Evolutionary conservation across 2,888 invertebrate genomes (phyloP).

Genomic region (Fragum sueziense): DNA sequence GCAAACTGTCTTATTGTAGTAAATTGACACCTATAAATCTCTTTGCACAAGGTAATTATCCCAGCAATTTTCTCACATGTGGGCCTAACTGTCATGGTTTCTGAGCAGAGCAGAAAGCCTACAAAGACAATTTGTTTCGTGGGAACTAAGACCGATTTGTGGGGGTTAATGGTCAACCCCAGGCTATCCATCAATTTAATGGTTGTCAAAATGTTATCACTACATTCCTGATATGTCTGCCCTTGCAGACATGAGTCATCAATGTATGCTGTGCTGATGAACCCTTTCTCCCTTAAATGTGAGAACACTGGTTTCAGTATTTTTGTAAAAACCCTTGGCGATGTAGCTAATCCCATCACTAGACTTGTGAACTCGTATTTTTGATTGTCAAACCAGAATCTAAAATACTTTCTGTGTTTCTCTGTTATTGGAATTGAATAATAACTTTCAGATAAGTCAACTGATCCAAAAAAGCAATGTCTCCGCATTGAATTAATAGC

Average conservation of each 20-base stretch:
- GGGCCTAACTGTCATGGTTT: too few species aligned
- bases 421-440: conserved; percentile 34
- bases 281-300: too few species aligned
- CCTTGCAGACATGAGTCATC: conserved; percentile 50
- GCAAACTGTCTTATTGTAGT: conserved; percentile 40
- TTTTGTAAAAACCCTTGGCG: conserved; percentile 47
- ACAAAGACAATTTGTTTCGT: conserved; percentile 40
- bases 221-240: too few species aligned
- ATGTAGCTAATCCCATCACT: conserved; percentile 29
- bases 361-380: too few species aligned
- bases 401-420: conserved; percentile 44
- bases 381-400: conserved; percentile 45
- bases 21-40: neutral
- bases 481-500: conserved; percentile 34
- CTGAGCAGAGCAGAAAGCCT: conserved; percentile 38
- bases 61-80: too few species aligned
- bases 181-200: conserved; percentile 37
- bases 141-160: conserved; percentile 52
- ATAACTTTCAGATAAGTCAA: conserved; percentile 45
- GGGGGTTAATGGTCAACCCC: conserved; percentile 52
- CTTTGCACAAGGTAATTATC: too few species aligned
- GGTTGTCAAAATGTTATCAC: too few species aligned
- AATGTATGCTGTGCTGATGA: conserved; percentile 45
- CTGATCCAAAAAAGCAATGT: conserved; percentile 46
- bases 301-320: conserved; percentile 54